A percentile compares a stretch with the other conserved stretches of the same genome.
Evolutionary conservation across 2,888 invertebrate genomes (phyloP).

Genomic region (Dynastes maya): DNA sequence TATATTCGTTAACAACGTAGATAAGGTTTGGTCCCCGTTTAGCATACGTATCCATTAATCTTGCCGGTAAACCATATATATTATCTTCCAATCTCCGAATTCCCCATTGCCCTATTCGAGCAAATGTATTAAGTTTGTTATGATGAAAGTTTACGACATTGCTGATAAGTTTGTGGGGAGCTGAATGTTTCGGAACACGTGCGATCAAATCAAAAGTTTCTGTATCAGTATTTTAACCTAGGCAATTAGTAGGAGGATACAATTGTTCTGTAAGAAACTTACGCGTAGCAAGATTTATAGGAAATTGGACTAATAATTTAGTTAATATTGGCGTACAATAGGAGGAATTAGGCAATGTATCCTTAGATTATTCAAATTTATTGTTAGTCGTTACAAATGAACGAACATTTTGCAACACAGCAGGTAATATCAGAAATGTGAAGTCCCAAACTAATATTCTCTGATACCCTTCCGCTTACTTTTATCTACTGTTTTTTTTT

Average conservation of each 20-base stretch:
- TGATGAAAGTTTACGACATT: slow-evolving; percentile 39
- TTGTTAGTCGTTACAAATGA: no score
- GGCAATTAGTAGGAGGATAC: slow-evolving; percentile 10
- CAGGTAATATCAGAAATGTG: no score
- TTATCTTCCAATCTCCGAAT: slow-evolving; percentile 43
- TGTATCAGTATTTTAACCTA: slow-evolving; percentile 20
- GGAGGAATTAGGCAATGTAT: no score
- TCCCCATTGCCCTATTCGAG: slow-evolving; percentile 39
- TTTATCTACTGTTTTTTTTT: no score
- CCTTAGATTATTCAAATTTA: no score
- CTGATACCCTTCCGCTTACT: no score
- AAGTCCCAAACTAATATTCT: no score
- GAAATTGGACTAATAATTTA: background rate
- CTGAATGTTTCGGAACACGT: slow-evolving; percentile 14
- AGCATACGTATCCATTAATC: slow-evolving; percentile 22
- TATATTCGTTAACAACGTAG: background rate
- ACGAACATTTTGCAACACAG: no score
- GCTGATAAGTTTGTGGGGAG: slow-evolving; percentile 27
- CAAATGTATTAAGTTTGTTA: slow-evolving; percentile 44
- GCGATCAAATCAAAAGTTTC: slow-evolving; percentile 36
- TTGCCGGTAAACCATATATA: slow-evolving; percentile 37
- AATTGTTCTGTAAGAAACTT: background rate
- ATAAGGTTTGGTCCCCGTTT: background rate
- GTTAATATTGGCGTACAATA: background rate
- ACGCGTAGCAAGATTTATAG: background rate